phyloP scores from a whole-genome alignment of 2,797 vertebrate genomes.

The Ibycter americanus region DNA sequence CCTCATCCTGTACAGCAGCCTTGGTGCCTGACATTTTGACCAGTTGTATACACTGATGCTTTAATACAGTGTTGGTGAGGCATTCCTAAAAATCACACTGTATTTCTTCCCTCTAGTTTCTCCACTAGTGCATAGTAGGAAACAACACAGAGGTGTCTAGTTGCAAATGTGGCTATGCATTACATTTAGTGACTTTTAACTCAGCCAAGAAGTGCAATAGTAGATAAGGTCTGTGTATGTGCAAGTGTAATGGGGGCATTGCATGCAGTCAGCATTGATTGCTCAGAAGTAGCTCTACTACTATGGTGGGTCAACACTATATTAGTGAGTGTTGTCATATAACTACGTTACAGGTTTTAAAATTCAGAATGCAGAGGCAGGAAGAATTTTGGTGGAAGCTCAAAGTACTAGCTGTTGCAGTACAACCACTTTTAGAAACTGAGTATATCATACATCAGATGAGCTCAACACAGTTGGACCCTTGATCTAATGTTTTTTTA shows the following conservation, averaged over 20 bases:
- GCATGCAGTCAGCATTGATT: neutral
- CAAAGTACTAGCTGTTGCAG: neutral
- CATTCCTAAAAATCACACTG: neutral
- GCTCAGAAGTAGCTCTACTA: neutral
- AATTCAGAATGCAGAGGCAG: neutral
- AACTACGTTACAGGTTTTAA: neutral
- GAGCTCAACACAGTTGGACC: slow-evolving; percentile 16
- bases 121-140: neutral
- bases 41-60: neutral
- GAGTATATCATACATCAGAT: neutral
- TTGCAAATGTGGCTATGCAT: neutral
- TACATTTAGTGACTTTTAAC: neutral
- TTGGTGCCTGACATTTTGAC: neutral
- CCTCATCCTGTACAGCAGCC: neutral
- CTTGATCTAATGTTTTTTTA: slow-evolving; percentile 19
- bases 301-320: neutral
- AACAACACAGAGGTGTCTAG: neutral
- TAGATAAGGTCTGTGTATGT: rapidly evolving
- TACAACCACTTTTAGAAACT: neutral
- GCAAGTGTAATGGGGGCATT: neutral
- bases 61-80: neutral
- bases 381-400: neutral
- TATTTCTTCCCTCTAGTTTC: neutral
- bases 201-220: neutral
- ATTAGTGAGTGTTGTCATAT: neutral